Base-by-base conservation (phyloP, 1,140 invertebrate genomes). In the Harlomillsia oculata region DNA sequence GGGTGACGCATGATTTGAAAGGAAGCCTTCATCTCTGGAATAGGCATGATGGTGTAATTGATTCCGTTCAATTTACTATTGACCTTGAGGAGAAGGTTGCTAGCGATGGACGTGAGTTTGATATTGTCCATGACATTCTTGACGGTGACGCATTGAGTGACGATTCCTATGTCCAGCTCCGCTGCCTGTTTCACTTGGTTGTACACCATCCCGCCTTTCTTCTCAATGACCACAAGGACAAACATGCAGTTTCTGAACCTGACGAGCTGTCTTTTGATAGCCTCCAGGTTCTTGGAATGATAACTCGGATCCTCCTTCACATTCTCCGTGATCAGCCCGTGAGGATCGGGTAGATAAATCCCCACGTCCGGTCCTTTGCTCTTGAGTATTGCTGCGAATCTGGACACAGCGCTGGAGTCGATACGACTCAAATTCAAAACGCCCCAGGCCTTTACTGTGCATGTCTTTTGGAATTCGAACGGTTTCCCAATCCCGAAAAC, bases 101-200 rank as follows among this genome's bases (percentile, higher is more conserved):
- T 62, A 11, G 77, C 68, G 0, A 80, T 79, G 0, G 78, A 75
- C n/a, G n/a, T n/a, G 5, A 74, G 67, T 3, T 58, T 30, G 59
- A 71, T 58, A 37, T 70, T 54, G 59, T 49, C 1, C 78, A 67
- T 13, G 81, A 89, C 45, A 48, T 63, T 23, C 72, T 68, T 67
- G 46, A 83, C 84, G n/a, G n/a, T n/a, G 9, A 94, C 73, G 65
- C 88, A 92, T 65, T 93, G 89, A 0, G 89, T 92, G 16, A 89
- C 67, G 30, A 89, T 73, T 4, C 85, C 85, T 13, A 0, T 0
- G 9, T 11, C 8, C 0, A 85, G 67, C 72, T 94, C 90, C 0
- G 56, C 50, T 1, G 56, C 50, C 40, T 59, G 50, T 21, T 59
- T 59, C n/a, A 57, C 45, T 16, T 61, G 54, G 11, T 14, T 23